Evolutionary conservation across 1,140 invertebrate genomes (phyloP), one percentile per base, ranked within the genome.

Genomic region (Catajapyx aquilonaris): DNA sequence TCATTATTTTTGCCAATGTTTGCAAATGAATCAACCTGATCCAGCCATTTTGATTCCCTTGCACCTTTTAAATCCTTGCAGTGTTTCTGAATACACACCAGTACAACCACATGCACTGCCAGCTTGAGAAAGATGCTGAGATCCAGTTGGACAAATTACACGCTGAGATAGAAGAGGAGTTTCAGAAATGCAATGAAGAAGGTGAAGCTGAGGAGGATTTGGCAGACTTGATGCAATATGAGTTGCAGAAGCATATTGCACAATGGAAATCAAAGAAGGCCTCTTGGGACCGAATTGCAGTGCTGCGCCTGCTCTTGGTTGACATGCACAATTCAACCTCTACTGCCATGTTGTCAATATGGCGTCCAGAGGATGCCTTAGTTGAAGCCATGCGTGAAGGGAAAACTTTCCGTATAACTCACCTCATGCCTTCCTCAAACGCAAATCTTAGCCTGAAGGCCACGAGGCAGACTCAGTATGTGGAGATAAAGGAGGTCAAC

Each of bases 311-410:
- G 32, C 53, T 55, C 40, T 44, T 66, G 33, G 43, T 59, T 34
- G 60, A 66, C 45, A 51, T 49, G 40, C 34, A 34, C 18, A 18
- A 9, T n/a, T n/a, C n/a, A n/a, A n/a, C n/a, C 2, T 17, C 21
- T 3, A 35, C 46, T 47, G 65, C 56, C 11, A 52, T 64, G 43
- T 48, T 68, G 44, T 68, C 63, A 32, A 56, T 69, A 44, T 76
- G 72, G 72, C 60, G 63, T 23, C 63, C 68, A 2, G 59, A 49
- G 31, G 69, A 71, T 34, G 61, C n/a, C n/a, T n/a, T n/a, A 61
- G 2, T 46, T 68, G 20, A 35, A 52, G 13, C 51, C 62, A 35
- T 45, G 65, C 3, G 52, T 75, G 2, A 65, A 59, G 44, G 69
- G 73, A 58, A 66, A 49, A 32, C 44, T 16, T 34, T 41, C 18